phyloP scores from a whole-genome alignment of 2,113 vertebrate species.

The Sphyrna mokarran region DNA sequence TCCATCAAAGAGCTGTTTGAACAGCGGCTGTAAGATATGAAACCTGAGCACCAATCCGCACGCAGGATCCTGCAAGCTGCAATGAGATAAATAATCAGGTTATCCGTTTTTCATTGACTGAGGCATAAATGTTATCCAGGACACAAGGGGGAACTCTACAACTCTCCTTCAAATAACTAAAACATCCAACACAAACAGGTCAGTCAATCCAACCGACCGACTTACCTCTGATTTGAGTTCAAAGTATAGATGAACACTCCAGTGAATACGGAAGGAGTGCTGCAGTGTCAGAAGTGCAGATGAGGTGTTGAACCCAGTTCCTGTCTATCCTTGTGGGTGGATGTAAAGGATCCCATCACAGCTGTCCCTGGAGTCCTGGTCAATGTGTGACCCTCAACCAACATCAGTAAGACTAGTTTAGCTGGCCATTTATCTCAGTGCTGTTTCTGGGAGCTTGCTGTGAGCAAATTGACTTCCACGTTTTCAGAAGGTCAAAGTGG shows the following conservation, averaged over 20 bases:
- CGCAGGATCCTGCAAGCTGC: not conserved
- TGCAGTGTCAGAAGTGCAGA: not conserved
- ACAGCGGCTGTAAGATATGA: not conserved
- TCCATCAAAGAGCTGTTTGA: not conserved
- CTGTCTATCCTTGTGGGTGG: not conserved
- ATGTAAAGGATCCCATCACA: not conserved
- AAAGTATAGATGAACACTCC: not conserved
- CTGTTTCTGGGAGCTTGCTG: too few species aligned
- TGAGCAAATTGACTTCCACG: too few species aligned
- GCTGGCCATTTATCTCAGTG: not conserved
- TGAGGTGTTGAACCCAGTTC: not conserved
- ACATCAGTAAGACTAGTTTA: not conserved
- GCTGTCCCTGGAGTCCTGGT: not conserved
- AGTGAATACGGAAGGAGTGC: not conserved
- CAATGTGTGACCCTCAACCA: not conserved
- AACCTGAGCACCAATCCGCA: not conserved
- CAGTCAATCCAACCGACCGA: not conserved
- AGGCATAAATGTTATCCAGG: not conserved
- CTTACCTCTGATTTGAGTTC: not conserved
- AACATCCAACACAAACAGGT: not conserved
- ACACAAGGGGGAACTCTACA: not conserved
- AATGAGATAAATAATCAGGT: not conserved
- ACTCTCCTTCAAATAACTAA: not conserved
- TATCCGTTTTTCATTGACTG: not conserved
- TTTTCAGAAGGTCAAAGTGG: too few species aligned